Evolutionary conservation across 2,113 vertebrate genomes (phyloP), one percentile per base, ranked within the genome.

Genomic region (Corythornis vintsioides): DNA sequence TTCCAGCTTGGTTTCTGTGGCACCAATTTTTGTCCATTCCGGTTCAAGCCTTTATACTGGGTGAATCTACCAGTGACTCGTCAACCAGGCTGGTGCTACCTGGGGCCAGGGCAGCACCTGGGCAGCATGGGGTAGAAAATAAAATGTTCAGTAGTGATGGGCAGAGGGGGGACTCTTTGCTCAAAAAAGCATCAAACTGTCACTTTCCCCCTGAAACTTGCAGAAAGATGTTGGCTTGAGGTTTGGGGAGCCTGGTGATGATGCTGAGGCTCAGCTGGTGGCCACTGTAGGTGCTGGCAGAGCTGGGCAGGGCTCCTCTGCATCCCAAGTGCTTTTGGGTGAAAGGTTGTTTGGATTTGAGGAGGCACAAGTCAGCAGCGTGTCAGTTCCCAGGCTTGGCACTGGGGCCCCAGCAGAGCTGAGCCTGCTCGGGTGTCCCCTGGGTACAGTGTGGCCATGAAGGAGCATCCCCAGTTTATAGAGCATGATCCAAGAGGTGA

Each of bases 371-470:
- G 16, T 24, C 56, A 42, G 55, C 38, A 5, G 16, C 35, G 6
- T 3, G 6, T 2, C 5, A 19, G 25, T 2, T 4, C 33, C 17
- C 3, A 5, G 65, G n/a, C 57, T 71, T 3, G 1, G n/a, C 1
- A 1, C 38, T 40, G 61, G n/a, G 17, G 16, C 10, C 50, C 35
- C 1, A 9, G 47, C 43, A 38, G 61, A 75, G 31, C 77, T 1
- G 1, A 53, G 48, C 29, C 42, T 57, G 42, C 2, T 13, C 42
- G 2, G 5, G 10, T 11, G 15, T 52, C 72, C 33, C 53, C 24
- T 40, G 53, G n/a, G 28, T 24, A 14, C 0, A 10, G 29, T 11
- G 79, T 63, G 53, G 17, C n/a, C 6, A 0, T 0, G 4, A 26
- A 19, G 56, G 20, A 57, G 3, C 0, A 0, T 40, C 66, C 26